These are phyloP conservation scores for Chlorops oryzae DNA, from an alignment of 1,140 invertebrate species.

Conservation along the genomic window DNA sequence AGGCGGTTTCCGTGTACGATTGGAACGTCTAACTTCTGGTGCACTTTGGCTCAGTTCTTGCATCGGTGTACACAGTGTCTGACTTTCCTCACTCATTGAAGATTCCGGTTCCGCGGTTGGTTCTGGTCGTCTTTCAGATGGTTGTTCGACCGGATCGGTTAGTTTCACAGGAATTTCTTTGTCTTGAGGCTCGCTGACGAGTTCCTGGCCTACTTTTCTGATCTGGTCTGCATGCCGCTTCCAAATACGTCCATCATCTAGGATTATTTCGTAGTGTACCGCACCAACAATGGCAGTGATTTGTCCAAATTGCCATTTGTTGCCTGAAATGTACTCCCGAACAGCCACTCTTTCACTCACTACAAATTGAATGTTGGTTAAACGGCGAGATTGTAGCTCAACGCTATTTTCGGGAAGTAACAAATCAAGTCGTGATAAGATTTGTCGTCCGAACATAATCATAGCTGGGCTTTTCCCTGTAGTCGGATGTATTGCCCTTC, in stretches of 20 bases:
- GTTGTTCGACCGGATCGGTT: no score
- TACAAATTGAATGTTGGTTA: background rate
- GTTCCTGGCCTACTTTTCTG: constrained; percentile 1
- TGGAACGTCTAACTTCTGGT: no score
- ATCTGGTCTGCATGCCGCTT: constrained; percentile 21
- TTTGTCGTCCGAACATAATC: constrained; percentile 16
- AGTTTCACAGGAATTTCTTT: no score
- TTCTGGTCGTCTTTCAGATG: no score
- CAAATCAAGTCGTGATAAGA: constrained; percentile 11
- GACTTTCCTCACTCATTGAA: no score
- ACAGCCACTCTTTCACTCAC: background rate
- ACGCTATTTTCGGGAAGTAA: constrained; percentile 2
- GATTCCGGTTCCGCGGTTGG: no score
- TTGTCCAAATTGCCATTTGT: constrained; percentile 17
- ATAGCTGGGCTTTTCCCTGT: constrained; percentile 14
- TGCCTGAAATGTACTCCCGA: constrained; percentile 8
- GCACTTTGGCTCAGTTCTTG: no score
- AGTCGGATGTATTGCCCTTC: constrained; percentile 12
- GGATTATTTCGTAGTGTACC: constrained; percentile 17
- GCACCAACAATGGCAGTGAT: constrained; percentile 13
- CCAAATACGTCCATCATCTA: constrained; percentile 14
- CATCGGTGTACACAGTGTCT: no score
- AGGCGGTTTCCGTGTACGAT: no score
- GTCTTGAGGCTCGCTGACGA: no score
- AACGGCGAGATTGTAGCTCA: background rate